These are phyloP conservation scores for Drosophila suzukii DNA, from an alignment of 1,140 invertebrate genomes.

Conservation along the genomic window DNA sequence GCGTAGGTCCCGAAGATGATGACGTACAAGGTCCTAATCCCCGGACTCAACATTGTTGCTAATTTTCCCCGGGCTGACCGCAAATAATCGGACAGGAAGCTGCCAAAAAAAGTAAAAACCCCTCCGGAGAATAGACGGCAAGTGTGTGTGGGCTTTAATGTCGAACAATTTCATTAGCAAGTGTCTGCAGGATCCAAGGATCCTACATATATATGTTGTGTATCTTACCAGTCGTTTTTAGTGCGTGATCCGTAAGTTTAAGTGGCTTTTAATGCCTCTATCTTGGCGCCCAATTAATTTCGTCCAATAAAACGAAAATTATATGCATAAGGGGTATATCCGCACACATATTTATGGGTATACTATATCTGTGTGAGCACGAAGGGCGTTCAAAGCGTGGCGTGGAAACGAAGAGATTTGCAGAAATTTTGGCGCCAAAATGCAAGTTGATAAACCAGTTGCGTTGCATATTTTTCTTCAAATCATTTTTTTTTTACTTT, in stretches of 20 bases:
- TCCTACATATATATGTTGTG: too few species aligned
- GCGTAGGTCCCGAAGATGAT: constrained; percentile 36
- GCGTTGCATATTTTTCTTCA: constrained; percentile 77
- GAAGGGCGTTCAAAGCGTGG: constrained; percentile 73
- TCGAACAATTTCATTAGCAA: constrained; percentile 72
- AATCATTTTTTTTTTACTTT: constrained; percentile 51
- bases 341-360: constrained; percentile 1
- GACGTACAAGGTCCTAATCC: constrained; percentile 59
- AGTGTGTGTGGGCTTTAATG: constrained; percentile 46
- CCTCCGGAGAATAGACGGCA: constrained; percentile 32
- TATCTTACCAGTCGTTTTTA: neutral
- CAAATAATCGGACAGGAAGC: constrained; percentile 79
- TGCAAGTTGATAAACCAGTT: constrained; percentile 83
- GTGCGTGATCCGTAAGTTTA: constrained; percentile 59
- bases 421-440: constrained; percentile 83
- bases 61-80: constrained; percentile 66
- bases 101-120: constrained; percentile 16
- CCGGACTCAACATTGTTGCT: constrained; percentile 66
- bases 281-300: constrained; percentile 82
- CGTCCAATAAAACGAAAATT: constrained; percentile 79
- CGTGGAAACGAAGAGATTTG: constrained; percentile 72
- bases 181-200: constrained; percentile 19
- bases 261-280: constrained; percentile 81
- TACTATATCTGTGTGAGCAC: constrained; percentile 27
- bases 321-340: constrained; percentile 69